Percentiles rank a stretch among this genome's conserved stretches.
These are phyloP conservation scores for Lytechinus variegatus DNA, from an alignment of 35 echinoderm and acorn worm genomes.

Conservation along the genomic window DNA sequence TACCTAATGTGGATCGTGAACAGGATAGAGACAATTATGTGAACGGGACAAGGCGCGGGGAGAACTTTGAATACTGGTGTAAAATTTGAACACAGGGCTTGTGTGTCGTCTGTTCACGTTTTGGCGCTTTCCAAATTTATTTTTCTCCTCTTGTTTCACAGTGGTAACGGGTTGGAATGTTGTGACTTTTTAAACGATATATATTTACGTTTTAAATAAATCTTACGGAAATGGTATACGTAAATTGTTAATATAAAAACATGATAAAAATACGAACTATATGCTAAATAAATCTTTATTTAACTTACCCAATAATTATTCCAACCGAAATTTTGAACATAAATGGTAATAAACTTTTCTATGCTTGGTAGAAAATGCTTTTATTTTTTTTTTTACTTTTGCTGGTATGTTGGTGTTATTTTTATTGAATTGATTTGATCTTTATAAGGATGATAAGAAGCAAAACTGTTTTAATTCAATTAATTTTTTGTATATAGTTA, in stretches of 20 bases:
- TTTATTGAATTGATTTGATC: too few relatives aligned
- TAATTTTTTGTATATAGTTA: too few relatives aligned
- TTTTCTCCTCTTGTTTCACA: background rate
- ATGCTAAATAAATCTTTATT: too few relatives aligned
- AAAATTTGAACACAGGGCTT: background rate
- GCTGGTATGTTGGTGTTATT: background rate
- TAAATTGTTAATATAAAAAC: too few relatives aligned
- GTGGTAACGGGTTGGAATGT: background rate
- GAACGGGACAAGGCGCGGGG: background rate
- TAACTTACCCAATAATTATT: too few relatives aligned
- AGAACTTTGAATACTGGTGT: background rate
- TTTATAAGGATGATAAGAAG: too few relatives aligned
- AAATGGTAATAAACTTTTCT: too few relatives aligned
- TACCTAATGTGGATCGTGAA: background rate
- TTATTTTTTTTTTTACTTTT: background rate
- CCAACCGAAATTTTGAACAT: too few relatives aligned
- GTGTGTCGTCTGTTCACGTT: background rate
- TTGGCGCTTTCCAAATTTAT: background rate
- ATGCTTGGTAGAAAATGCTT: too few relatives aligned
- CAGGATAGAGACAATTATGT: slow-evolving; percentile 1
- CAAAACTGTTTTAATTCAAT: too few relatives aligned
- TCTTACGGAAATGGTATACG: background rate
- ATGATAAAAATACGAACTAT: too few relatives aligned
- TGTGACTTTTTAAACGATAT: background rate
- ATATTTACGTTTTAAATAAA: background rate